phyloP scores from a whole-genome alignment of 2,113 vertebrate species.

The Sisor rabdophorus region DNA sequence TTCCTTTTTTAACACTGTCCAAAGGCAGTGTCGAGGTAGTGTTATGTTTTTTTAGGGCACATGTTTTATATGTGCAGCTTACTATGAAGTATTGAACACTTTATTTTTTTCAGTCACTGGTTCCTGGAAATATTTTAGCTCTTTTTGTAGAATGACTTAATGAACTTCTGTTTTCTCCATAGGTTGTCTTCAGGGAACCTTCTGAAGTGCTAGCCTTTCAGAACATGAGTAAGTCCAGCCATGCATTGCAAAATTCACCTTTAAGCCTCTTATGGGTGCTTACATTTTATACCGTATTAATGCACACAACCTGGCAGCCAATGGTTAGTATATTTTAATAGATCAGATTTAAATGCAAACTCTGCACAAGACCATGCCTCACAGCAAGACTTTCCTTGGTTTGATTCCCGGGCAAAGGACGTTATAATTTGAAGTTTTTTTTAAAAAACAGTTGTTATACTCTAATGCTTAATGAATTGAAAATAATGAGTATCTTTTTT shows the following conservation, averaged over 20 bases:
- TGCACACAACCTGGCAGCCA: neutral
- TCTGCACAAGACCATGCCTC: too few species aligned
- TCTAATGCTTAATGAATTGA: too few species aligned
- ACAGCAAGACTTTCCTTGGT: too few species aligned
- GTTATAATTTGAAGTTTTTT: too few species aligned
- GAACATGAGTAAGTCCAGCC: conserved; percentile 45
- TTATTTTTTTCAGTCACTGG: neutral
- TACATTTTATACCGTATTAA: neutral
- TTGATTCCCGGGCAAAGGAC: too few species aligned
- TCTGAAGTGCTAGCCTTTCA: conserved; percentile 54
- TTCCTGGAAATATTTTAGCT: neutral
- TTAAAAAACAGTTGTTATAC: too few species aligned
- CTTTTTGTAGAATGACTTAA: neutral
- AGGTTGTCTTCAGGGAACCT: conserved; percentile 72
- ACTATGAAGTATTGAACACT: neutral
- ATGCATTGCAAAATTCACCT: neutral
- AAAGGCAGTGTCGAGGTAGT: neutral
- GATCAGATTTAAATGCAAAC: too few species aligned
- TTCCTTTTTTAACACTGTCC: neutral
- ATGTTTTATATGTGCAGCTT: neutral
- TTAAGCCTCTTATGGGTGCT: neutral
- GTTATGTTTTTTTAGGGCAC: neutral
- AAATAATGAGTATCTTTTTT: too few species aligned
- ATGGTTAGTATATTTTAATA: neutral
- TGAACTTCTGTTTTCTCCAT: neutral